A percentile compares a stretch with the other conserved stretches of the same genome.
phyloP scores from a whole-genome alignment of 2,113 vertebrate species.

The Nestor notabilis region DNA sequence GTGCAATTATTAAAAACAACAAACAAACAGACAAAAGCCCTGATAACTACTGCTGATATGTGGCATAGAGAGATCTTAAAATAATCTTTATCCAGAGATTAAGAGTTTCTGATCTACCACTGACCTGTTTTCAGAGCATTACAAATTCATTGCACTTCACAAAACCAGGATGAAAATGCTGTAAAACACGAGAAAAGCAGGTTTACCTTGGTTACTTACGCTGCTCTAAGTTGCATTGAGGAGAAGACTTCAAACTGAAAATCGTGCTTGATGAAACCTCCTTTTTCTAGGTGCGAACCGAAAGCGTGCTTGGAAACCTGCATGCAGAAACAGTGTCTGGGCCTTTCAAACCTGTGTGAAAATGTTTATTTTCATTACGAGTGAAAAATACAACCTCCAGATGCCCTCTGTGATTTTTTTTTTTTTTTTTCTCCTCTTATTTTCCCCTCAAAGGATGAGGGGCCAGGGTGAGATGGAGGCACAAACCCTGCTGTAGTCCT shows the following conservation, averaged over 20 bases:
- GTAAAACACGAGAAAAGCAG: slow-evolving; percentile 13
- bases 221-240: neutral
- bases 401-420: neutral
- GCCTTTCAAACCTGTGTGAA: neutral
- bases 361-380: neutral
- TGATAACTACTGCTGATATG: neutral
- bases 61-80: slow-evolving; percentile 30
- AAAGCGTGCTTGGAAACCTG: neutral
- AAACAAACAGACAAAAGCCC: neutral
- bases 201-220: neutral
- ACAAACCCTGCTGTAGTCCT: neutral
- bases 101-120: slow-evolving; percentile 58
- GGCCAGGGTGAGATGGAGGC: neutral
- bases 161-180: slow-evolving; percentile 11
- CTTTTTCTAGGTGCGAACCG: neutral
- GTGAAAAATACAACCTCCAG: neutral
- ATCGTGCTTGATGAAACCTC: neutral
- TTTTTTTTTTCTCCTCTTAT: fast-evolving
- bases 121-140: slow-evolving; percentile 67
- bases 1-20: slow-evolving; percentile 1
- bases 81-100: slow-evolving; percentile 74
- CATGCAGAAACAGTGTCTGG: neutral
- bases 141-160: slow-evolving; percentile 33
- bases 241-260: neutral
- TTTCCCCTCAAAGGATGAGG: neutral